Conservation (phyloP, 2,888 invertebrate species). For the Rhingia campestris region DNA sequence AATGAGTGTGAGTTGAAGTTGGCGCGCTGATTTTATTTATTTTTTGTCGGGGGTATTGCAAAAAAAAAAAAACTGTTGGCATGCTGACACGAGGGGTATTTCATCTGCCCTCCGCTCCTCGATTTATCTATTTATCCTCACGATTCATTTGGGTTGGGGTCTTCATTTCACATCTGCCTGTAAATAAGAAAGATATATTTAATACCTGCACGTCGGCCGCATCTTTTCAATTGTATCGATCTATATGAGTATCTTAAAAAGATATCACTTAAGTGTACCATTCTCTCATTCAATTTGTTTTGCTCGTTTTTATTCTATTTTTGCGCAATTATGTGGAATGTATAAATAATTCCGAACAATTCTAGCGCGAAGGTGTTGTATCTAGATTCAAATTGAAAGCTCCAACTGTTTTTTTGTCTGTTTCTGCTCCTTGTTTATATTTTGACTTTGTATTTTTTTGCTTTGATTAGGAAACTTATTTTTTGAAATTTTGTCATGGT, state of each 20-base stretch:
- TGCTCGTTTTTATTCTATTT: slow-evolving; percentile 42
- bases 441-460: background rate
- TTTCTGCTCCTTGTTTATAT: slow-evolving; percentile 3
- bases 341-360: slow-evolving; percentile 29
- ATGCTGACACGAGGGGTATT: background rate
- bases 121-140: slow-evolving; percentile 24
- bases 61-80: background rate
- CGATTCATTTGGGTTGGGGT: slow-evolving; percentile 9
- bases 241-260: slow-evolving; percentile 1
- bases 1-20: too few relatives aligned
- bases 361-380: slow-evolving; percentile 19
- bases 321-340: slow-evolving; percentile 53
- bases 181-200: slow-evolving; percentile 65
- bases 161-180: slow-evolving; percentile 58
- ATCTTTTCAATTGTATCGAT: slow-evolving; percentile 10
- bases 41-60: too few relatives aligned
- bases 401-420: slow-evolving; percentile 8
- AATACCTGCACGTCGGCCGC: slow-evolving; percentile 55
- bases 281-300: slow-evolving; percentile 49
- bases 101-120: background rate
- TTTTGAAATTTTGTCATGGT: background rate
- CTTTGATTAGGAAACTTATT: slow-evolving; percentile 40
- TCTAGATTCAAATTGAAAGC: slow-evolving; percentile 50
- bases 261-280: background rate
- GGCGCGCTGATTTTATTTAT: too few relatives aligned